phyloP scores from a whole-genome alignment of 2,113 vertebrate species.

The Serilophus lunatus region DNA sequence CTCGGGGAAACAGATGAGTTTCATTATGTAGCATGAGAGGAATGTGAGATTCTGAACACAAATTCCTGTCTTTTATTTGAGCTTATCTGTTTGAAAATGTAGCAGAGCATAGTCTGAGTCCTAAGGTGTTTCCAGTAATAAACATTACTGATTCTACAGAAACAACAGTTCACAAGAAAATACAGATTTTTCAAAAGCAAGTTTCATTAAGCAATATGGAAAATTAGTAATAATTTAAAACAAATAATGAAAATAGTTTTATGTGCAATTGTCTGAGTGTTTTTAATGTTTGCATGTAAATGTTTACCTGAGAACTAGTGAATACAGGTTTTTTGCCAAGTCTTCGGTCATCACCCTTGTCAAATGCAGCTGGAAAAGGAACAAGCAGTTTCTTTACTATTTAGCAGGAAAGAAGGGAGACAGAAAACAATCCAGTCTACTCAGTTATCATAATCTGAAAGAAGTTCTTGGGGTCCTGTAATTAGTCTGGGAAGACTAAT shows the following conservation, averaged over 20 bases:
- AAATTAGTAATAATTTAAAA: not conserved
- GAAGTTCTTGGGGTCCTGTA: not conserved
- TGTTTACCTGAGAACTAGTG: slow-evolving; percentile 90
- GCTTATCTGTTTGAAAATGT: slow-evolving; percentile 1
- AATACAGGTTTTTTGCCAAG: slow-evolving; percentile 90
- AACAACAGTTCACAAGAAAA: not conserved
- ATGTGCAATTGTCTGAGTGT: not conserved
- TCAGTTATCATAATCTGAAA: slow-evolving; percentile 1
- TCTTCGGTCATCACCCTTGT: slow-evolving; percentile 90
- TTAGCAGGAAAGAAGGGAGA: not conserved
- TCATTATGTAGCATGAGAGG: slow-evolving; percentile 12
- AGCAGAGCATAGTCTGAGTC: not conserved
- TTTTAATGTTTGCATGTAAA: not conserved
- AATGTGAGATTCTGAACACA: slow-evolving; percentile 15
- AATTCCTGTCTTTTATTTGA: slow-evolving; percentile 48
- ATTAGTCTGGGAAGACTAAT: not conserved
- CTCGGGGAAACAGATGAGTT: slow-evolving; percentile 16
- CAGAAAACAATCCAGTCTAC: not conserved
- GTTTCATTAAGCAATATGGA: not conserved
- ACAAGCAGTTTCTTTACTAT: slow-evolving; percentile 38
- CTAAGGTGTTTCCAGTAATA: not conserved
- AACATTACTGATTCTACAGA: not conserved
- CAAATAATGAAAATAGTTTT: not conserved
- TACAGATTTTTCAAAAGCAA: not conserved
- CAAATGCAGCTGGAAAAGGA: slow-evolving; percentile 85